Evolutionary conservation across 2,888 invertebrate species (phyloP), one percentile per base, ranked within the genome.

Genomic region (Philereme transversata): DNA sequence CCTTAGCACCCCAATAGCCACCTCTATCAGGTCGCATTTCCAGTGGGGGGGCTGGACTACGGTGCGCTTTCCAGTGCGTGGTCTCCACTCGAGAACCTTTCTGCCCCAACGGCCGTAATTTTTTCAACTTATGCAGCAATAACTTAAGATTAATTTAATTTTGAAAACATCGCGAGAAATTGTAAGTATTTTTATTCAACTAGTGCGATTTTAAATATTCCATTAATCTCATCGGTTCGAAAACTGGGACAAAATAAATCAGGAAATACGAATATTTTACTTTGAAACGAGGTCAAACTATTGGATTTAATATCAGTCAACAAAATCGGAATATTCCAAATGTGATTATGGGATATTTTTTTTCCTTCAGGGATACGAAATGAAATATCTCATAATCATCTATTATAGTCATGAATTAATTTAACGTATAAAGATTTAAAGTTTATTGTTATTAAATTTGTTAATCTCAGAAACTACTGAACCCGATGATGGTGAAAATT

Each of bases 171-270:
- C 52, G 22, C 52, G 22, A n/a, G 35, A 9, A 47, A 34, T 22
- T 1, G 22, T 22, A 45, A 4, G 22, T 45, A 10, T 35, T 10
- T 43, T 43, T 10, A 22, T 22, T 22, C 22, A 9, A 5, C 11
- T 10, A 5, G 36, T n/a, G 47, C 36, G 7, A 47, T 51, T 34
- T 8, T 43, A 43, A 38, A 48, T 59, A 45, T 59, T 53, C 10
- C 38, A 43, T 49, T 44, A 44, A 58, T 43, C 48, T 54, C 36
- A 46, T 22, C 40, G 10, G 5, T 8, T 43, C 34, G 54, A 50
- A 45, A 73, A 68, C 60, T 59, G 63, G 65, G 68, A 66, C 63
- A 64, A 44, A 52, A 34, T 57, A 4, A 45, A 56, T 60, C 59
- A 51, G 45, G 9, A 44, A 52, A 52, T 10, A 22, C 8, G n/a